Conservation (phyloP, 2,113 vertebrate species). For the Mastomys natalensis region DNA sequence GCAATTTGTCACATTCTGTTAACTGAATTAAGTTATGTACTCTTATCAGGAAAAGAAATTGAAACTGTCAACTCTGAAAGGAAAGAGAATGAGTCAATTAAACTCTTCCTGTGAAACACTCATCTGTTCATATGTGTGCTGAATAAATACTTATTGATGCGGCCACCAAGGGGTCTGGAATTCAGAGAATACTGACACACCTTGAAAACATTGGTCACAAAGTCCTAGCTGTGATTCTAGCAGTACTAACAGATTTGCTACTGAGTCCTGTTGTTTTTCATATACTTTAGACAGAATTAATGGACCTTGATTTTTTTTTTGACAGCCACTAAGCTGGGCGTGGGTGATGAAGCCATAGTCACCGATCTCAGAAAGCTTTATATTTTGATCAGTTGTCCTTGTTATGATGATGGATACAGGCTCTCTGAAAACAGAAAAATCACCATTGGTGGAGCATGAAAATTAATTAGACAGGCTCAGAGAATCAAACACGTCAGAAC, state of each 20-base stretch:
- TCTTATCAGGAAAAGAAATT: conserved; percentile 62
- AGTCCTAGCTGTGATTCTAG: not conserved
- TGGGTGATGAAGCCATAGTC: not conserved
- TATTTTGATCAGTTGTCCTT: not conserved
- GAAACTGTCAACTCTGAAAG: conserved; percentile 52
- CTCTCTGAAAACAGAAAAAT: not conserved
- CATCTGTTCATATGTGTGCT: not conserved
- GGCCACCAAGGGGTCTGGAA: not conserved
- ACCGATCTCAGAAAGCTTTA: not conserved
- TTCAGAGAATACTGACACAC: not conserved
- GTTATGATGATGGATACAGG: not conserved
- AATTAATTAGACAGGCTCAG: not conserved
- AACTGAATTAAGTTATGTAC: conserved; percentile 65
- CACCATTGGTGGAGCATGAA: not conserved
- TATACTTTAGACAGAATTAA: not conserved
- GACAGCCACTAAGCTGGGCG: not conserved
- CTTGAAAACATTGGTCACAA: not conserved
- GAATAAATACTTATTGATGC: conserved; percentile 42
- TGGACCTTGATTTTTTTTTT: conserved; percentile 6
- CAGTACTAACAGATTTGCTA: not conserved
- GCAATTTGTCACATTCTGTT: conserved; percentile 70
- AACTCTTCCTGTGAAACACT: not conserved
- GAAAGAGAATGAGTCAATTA: conserved; percentile 51
- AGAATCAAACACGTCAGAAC: not conserved
- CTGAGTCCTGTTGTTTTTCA: not conserved